A percentile compares a stretch with the other conserved stretches of the same genome.
Conservation (phyloP, 2,113 vertebrate genomes). For the Dermatemys mawii region DNA sequence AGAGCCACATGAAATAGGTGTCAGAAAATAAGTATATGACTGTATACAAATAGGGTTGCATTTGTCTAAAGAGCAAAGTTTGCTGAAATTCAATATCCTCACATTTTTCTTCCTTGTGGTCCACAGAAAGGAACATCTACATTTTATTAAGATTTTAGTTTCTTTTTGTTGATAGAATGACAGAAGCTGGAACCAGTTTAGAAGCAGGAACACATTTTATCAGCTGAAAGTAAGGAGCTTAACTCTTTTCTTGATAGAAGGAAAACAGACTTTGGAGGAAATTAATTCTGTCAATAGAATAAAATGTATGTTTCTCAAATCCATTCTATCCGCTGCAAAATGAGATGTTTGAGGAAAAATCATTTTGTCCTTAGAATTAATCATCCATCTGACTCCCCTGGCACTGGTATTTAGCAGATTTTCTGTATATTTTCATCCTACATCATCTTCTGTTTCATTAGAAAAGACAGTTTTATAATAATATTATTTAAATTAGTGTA, state of each 20-base stretch:
- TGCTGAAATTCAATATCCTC: not conserved
- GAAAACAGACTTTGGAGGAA: constrained; percentile 41
- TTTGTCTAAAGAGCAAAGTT: not conserved
- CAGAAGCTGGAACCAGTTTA: constrained; percentile 17
- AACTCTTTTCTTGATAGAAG: constrained; percentile 13
- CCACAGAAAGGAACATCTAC: constrained; percentile 12
- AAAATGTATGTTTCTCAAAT: constrained; percentile 3
- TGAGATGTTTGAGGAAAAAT: not conserved
- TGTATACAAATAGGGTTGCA: not conserved
- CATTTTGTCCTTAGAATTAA: not conserved
- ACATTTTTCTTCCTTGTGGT: not conserved
- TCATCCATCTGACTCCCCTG: not conserved
- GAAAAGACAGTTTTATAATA: not conserved
- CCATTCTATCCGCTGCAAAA: not conserved
- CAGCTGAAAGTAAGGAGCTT: not conserved
- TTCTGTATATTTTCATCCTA: not conserved
- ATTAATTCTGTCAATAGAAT: constrained; percentile 32
- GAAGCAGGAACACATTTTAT: constrained; percentile 40
- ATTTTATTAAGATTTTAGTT: constrained; percentile 6
- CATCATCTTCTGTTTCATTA: not conserved
- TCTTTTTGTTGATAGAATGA: constrained; percentile 23
- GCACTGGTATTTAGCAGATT: not conserved
- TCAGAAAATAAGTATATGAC: not conserved
- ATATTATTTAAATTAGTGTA: not conserved
- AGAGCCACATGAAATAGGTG: not conserved